Conservation (phyloP, 1,140 invertebrate genomes). For the Brachionus calyciflorus region DNA sequence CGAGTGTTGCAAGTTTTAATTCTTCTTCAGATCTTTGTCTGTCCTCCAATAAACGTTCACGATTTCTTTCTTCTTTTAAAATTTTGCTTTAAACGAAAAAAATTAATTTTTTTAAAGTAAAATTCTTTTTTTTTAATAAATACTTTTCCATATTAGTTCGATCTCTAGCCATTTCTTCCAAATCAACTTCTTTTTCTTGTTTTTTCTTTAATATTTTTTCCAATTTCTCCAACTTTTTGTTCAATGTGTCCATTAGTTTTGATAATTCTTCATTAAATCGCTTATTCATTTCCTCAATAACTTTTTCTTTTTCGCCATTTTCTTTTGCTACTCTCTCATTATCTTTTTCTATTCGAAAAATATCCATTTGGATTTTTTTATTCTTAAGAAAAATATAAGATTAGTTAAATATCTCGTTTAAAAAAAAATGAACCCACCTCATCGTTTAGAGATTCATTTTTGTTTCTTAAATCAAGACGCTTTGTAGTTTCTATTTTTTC, state of each 20-base stretch:
- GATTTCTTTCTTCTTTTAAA: slow-evolving; percentile 16
- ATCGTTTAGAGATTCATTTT: not conserved
- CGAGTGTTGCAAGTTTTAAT: not conserved
- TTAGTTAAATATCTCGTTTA: no score
- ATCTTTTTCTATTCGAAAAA: not conserved
- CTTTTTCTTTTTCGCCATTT: not conserved
- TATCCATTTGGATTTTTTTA: slow-evolving; percentile 15
- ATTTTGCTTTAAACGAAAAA: slow-evolving; percentile 26
- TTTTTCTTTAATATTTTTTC: slow-evolving; percentile 40
- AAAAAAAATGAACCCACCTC: not conserved
- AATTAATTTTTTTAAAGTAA: not conserved
- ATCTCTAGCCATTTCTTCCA: slow-evolving; percentile 37
- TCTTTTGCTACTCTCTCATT: not conserved
- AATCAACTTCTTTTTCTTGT: slow-evolving; percentile 42
- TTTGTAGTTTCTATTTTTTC: slow-evolving; percentile 31
- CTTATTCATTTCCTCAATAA: not conserved
- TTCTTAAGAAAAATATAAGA: slow-evolving; percentile 20
- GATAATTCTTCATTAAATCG: slow-evolving; percentile 26
- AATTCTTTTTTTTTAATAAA: not conserved
- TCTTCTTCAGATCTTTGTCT: slow-evolving; percentile 34
- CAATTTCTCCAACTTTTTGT: slow-evolving; percentile 45
- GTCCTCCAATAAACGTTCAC: not conserved
- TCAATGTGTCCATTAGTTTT: slow-evolving; percentile 15
- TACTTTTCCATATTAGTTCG: slow-evolving; percentile 36
- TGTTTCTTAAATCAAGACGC: not conserved